A percentile compares a stretch with the other conserved stretches of the same genome.
Evolutionary conservation across 1,140 invertebrate species (phyloP).

Genomic region (Harlomillsia oculata): DNA sequence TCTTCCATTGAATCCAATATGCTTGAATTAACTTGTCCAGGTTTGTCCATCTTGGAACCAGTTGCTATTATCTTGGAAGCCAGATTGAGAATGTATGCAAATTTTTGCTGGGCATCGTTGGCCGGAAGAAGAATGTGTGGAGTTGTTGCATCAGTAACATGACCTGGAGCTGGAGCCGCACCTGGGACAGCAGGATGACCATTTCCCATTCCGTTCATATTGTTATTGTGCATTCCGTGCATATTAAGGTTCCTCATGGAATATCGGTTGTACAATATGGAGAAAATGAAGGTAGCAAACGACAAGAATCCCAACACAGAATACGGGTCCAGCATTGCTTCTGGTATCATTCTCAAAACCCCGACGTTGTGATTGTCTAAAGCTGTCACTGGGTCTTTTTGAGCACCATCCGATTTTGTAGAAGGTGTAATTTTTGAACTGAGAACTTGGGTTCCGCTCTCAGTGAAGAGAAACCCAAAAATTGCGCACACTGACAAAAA

Average conservation of each 20-base stretch:
- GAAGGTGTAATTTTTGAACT: too few relatives aligned
- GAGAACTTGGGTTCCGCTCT: too few relatives aligned
- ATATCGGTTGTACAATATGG: conserved; percentile 23
- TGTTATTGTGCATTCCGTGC: too few relatives aligned
- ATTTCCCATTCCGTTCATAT: conserved; percentile 5
- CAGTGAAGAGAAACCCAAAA: too few relatives aligned
- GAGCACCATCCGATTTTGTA: too few relatives aligned
- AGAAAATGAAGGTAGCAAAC: conserved; percentile 27
- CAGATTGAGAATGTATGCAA: conserved; percentile 18
- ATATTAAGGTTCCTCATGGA: too few relatives aligned
- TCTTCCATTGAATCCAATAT: not conserved
- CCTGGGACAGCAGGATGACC: not conserved
- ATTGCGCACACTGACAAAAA: too few relatives aligned
- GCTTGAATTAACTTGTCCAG: not conserved
- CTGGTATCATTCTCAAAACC: too few relatives aligned
- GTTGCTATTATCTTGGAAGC: conserved; percentile 22
- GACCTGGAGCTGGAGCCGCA: not conserved
- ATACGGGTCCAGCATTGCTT: conserved; percentile 25
- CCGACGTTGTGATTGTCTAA: too few relatives aligned
- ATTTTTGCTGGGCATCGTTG: conserved; percentile 10
- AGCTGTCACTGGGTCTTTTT: too few relatives aligned
- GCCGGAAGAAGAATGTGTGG: not conserved
- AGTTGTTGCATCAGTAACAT: not conserved
- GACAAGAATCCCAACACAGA: conserved; percentile 28
- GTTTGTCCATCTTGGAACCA: not conserved